Evolutionary conservation across 2,113 vertebrate species (phyloP).

Genomic region (Manacus vitellinus): DNA sequence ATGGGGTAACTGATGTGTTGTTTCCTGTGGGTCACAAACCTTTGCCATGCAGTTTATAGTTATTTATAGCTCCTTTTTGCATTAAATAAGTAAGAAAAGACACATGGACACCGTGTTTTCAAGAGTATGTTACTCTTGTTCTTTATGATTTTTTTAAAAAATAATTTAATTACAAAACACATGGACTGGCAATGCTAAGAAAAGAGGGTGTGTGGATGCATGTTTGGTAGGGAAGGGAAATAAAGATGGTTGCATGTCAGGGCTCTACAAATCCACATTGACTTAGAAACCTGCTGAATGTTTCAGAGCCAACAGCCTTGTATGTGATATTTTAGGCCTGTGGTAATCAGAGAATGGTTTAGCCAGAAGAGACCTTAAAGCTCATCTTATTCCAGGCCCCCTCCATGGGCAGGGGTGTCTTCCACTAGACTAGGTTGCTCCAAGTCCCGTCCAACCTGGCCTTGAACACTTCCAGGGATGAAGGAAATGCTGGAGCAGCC

Average conservation of each 20-base stretch:
- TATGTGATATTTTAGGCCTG: neutral
- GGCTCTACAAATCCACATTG: neutral
- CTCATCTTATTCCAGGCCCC: neutral
- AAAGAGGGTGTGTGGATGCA: fast-evolving
- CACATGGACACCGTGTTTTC: neutral
- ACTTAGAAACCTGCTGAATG: neutral
- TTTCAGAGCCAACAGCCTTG: neutral
- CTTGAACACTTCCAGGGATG: neutral
- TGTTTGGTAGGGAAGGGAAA: neutral
- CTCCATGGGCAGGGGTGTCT: neutral
- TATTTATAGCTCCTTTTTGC: neutral
- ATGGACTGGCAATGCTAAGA: neutral
- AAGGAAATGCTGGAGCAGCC: neutral
- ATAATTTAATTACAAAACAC: neutral
- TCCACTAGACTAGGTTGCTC: neutral
- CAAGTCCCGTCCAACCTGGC: neutral
- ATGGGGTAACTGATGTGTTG: neutral
- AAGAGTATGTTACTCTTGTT: neutral
- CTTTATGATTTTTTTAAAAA: neutral
- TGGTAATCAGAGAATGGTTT: neutral
- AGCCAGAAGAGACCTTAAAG: neutral
- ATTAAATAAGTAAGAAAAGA: neutral
- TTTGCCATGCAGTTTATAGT: neutral
- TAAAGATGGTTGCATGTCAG: neutral
- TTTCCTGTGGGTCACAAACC: neutral